Conservation (phyloP, 2,888 invertebrate species). For the Coelinius sp. region DNA sequence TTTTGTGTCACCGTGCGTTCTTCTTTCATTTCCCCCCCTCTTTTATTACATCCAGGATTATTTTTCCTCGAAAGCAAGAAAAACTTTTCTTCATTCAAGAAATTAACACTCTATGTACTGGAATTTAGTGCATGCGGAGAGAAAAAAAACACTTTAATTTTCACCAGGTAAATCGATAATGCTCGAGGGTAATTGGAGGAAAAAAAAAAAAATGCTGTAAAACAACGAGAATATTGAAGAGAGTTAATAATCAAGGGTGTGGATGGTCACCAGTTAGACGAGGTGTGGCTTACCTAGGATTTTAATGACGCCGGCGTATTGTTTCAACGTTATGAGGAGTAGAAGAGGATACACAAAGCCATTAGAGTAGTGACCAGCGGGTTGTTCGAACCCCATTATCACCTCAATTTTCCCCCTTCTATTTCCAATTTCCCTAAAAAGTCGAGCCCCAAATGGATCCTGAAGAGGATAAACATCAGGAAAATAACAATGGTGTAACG, state of each 20-base stretch:
- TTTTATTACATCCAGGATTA: no score
- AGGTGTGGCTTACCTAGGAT: conserved; percentile 22
- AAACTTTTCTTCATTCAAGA: no score
- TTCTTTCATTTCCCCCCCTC: neutral
- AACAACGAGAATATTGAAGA: conserved; percentile 40
- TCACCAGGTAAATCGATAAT: conserved; percentile 44
- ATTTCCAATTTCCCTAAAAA: neutral
- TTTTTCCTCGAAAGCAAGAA: no score
- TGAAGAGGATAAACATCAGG: neutral
- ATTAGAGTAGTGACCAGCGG: conserved; percentile 1
- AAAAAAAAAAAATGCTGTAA: conserved; percentile 11
- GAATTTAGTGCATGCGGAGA: conserved; percentile 37
- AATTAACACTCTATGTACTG: no score
- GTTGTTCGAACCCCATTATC: neutral
- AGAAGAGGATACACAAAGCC: neutral
- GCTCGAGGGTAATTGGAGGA: conserved; percentile 39
- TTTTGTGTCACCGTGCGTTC: neutral
- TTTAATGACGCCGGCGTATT: conserved; percentile 16
- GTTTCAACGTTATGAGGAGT: neutral
- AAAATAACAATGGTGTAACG: neutral
- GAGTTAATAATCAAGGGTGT: conserved; percentile 43
- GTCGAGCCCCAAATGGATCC: neutral
- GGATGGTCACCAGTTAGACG: conserved; percentile 31
- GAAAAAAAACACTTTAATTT: conserved; percentile 45
- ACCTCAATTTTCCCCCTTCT: neutral